These are phyloP conservation scores for Cyclopterus lumpus DNA, from an alignment of 2,797 vertebrate species.

Conservation along the genomic window DNA sequence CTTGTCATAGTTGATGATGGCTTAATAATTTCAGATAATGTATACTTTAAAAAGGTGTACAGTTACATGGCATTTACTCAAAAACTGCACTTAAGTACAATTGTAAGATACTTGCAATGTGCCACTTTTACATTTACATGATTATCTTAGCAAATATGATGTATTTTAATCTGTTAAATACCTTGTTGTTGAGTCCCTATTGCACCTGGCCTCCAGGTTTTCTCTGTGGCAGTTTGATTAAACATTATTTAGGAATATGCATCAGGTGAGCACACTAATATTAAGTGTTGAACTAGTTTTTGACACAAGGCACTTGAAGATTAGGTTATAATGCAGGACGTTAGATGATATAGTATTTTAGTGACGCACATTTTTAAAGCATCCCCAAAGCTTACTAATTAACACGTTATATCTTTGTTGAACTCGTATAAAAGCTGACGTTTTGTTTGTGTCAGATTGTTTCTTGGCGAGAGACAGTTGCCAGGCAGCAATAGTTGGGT, in stretches of 20 bases:
- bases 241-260: not conserved
- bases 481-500: not conserved
- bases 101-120: not conserved
- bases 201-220: no score
- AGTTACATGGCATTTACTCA: not conserved
- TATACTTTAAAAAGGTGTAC: slow-evolving; percentile 2
- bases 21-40: slow-evolving; percentile 23
- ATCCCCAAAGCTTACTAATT: not conserved
- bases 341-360: not conserved
- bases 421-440: not conserved
- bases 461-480: not conserved
- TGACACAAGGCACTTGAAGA: not conserved
- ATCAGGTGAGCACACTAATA: not conserved
- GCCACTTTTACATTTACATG: not conserved
- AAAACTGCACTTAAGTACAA: not conserved
- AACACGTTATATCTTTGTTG: not conserved
- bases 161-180: not conserved
- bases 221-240: not conserved
- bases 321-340: not conserved
- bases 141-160: not conserved
- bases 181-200: not conserved
- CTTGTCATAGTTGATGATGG: slow-evolving; percentile 24
- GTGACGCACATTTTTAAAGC: not conserved
- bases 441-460: not conserved
- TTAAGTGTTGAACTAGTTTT: not conserved